Conservation (phyloP, 2,113 vertebrate genomes). For the Lepidothrix coronata region DNA sequence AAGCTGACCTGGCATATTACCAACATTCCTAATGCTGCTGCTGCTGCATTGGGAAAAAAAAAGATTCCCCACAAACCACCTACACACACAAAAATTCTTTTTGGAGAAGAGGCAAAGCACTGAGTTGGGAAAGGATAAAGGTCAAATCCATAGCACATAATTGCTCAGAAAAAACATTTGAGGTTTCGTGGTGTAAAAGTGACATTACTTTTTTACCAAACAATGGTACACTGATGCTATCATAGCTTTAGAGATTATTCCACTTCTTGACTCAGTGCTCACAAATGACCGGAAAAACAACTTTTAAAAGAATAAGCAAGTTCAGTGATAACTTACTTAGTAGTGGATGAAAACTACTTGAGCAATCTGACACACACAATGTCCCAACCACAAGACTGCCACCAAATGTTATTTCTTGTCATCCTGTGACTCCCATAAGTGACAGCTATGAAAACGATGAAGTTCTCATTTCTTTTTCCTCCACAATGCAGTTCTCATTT, state of each 20-base stretch:
- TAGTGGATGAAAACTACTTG: neutral
- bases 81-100: neutral
- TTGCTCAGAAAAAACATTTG: neutral
- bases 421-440: neutral
- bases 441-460: neutral
- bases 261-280: neutral
- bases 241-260: neutral
- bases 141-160: neutral
- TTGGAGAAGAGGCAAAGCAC: neutral
- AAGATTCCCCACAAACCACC: neutral
- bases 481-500: neutral
- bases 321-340: neutral
- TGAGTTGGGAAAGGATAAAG: neutral
- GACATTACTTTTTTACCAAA: neutral
- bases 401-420: constrained; percentile 3
- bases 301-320: neutral
- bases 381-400: neutral
- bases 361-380: neutral
- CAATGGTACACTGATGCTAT: neutral
- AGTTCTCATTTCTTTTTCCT: neutral
- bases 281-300: neutral
- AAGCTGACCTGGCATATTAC: neutral
- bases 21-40: neutral
- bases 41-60: neutral
- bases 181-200: constrained; percentile 26